These are phyloP conservation scores for Channallabes apus DNA, from an alignment of 2,797 vertebrate species.

Conservation along the genomic window DNA sequence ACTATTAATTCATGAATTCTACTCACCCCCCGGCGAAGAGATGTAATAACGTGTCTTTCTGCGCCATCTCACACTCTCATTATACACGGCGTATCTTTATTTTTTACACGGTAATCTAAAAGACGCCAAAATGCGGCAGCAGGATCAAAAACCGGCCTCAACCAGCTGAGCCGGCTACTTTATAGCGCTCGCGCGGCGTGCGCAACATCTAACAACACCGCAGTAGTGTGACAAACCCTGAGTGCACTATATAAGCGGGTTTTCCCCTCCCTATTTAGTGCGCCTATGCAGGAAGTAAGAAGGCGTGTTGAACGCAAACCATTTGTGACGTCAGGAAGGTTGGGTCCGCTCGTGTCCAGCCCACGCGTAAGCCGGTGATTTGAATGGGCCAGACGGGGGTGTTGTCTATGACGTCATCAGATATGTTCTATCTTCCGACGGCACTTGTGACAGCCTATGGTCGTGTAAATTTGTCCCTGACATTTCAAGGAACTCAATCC, in stretches of 20 bases:
- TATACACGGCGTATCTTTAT: neutral
- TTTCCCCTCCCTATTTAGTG: neutral
- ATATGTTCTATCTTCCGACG: neutral
- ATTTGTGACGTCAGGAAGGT: slow-evolving; percentile 6
- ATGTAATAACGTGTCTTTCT: slow-evolving; percentile 29
- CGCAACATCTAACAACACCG: neutral
- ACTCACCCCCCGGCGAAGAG: slow-evolving; percentile 29
- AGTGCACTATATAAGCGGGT: neutral
- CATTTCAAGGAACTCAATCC: neutral
- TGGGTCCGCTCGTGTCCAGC: neutral
- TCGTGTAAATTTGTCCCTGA: neutral
- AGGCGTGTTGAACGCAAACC: neutral
- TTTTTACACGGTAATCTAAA: neutral
- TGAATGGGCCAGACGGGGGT: slow-evolving; percentile 6
- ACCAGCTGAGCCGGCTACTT: slow-evolving; percentile 25
- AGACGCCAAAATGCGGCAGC: neutral
- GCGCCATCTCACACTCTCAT: slow-evolving; percentile 14
- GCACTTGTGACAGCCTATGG: neutral
- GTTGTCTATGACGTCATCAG: neutral
- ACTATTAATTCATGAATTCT: too few relatives aligned
- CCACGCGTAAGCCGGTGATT: neutral
- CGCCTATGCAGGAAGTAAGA: neutral
- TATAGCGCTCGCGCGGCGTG: neutral
- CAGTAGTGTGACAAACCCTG: fast-evolving
- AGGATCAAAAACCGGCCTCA: neutral